A percentile compares a stretch with the other conserved stretches of the same genome.
Evolutionary conservation across 2,797 vertebrate species (phyloP).

Genomic region (Eptatretus atami): DNA sequence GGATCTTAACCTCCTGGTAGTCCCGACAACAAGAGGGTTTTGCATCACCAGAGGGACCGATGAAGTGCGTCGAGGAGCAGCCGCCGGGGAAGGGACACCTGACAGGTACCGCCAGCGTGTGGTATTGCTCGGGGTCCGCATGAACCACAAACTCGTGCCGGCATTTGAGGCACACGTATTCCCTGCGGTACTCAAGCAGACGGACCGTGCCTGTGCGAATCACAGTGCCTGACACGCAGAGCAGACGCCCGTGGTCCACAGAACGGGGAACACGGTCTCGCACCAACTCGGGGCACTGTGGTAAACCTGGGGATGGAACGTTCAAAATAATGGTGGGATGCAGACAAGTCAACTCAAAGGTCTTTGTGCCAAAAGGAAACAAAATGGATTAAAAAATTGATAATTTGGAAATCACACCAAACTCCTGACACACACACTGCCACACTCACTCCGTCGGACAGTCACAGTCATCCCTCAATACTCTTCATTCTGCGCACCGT

Average conservation of each 20-base stretch:
- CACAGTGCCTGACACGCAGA: slow-evolving; percentile 66
- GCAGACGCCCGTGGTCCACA: slow-evolving; percentile 53
- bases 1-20: slow-evolving; percentile 88
- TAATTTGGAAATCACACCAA: too few species aligned
- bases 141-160: slow-evolving; percentile 28
- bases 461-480: too few species aligned
- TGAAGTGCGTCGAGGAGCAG: slow-evolving; percentile 47
- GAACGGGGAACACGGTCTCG: slow-evolving; percentile 59
- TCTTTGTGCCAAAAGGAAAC: too few species aligned
- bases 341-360: not conserved
- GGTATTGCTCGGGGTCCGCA: slow-evolving; percentile 56
- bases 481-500: too few species aligned
- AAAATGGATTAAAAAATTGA: too few species aligned
- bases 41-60: slow-evolving; percentile 29
- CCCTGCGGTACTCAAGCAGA: slow-evolving; percentile 54
- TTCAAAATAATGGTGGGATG: not conserved
- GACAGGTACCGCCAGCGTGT: slow-evolving; percentile 23
- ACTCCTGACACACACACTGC: too few species aligned
- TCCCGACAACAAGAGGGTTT: slow-evolving; percentile 39
- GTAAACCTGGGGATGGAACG: slow-evolving; percentile 26
- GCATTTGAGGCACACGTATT: slow-evolving; percentile 64
- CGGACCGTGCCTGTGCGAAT: slow-evolving; percentile 52
- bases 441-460: too few species aligned
- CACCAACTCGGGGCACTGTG: slow-evolving; percentile 64
- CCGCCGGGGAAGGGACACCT: slow-evolving; percentile 27